Evolutionary conservation across 2,797 vertebrate species (phyloP), one percentile per base, ranked within the genome.

Genomic region (Amphiprion clarkii): DNA sequence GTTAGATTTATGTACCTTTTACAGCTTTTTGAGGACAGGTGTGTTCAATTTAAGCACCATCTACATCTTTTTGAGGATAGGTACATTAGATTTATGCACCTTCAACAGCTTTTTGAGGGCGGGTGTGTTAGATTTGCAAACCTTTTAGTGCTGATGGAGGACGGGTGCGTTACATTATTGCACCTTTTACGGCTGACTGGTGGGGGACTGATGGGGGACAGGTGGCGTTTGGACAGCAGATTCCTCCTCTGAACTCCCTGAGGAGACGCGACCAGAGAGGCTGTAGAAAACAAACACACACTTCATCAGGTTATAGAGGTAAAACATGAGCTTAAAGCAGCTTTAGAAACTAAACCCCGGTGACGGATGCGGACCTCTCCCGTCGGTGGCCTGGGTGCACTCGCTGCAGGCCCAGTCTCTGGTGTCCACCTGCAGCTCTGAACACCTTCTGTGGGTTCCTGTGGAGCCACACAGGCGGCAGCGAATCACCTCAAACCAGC

Each of bases 381-480:
- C 94, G 57, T 95, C 95, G 2, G 94, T 91, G 17, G 96, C 95
- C 77, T 88, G 81, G 4, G 91, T 92, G 87, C 98, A 99, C 83
- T 97, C 97, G 21, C 61, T 2, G 81, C 98, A 99, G 52, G 96
- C 95, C 98, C 98, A 99, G 79, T 95, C 94, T 55, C 88, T 90
- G 69, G 95, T 92, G 71, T 95, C 86, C 56, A 93, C 46, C 36
- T 73, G 88, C 67, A 99, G 65, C 29, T 91, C 94, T 0, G 97
- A 96, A 88, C 98, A 99, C 44, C 95, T 96, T 85, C 96, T 90
- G 83, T 99, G 98, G 58, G 97, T 99, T 67, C 98, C 98, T 21
- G 89, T 94, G 68, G 98, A 98, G 36, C 98, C 98, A 46, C 98
- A 99, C 55, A 93, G 96, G 51, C 94, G 94, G 83, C 98, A 99